phyloP scores from a whole-genome alignment of 2,797 vertebrate genomes.

The Tangara arthus region DNA sequence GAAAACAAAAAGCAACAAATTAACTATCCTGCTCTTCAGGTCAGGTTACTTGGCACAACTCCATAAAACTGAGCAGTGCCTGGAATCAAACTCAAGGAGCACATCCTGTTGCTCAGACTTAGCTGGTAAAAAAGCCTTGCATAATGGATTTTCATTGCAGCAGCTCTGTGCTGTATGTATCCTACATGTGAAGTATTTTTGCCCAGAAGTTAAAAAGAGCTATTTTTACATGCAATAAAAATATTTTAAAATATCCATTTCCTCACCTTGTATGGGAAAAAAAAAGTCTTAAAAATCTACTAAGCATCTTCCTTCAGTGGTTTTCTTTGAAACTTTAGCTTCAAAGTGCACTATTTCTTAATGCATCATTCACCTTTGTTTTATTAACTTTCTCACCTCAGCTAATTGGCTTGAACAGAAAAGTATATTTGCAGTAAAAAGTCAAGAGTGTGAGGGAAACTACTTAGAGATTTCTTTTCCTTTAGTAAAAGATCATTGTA shows the following conservation, averaged over 20 bases:
- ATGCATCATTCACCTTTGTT: not conserved
- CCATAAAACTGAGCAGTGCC: not conserved
- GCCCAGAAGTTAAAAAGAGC: not conserved
- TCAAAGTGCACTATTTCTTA: not conserved
- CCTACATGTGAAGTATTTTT: not conserved
- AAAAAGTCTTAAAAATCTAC: not conserved
- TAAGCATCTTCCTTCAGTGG: not conserved
- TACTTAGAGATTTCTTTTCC: not conserved
- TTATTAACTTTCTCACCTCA: not conserved
- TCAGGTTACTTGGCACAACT: not conserved
- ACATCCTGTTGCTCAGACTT: not conserved
- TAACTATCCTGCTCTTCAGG: not conserved
- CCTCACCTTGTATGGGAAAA: not conserved
- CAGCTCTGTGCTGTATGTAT: not conserved
- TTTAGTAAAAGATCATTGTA: not conserved
- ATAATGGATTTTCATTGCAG: not conserved
- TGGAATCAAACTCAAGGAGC: not conserved
- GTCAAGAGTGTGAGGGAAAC: not conserved
- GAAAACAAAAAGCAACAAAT: not conserved
- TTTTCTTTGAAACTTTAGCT: not conserved
- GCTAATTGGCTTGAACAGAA: not conserved
- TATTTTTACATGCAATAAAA: not conserved
- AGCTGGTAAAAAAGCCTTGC: not conserved
- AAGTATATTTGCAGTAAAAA: not conserved
- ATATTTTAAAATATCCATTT: not conserved